Evolutionary conservation across 2,113 vertebrate genomes (phyloP).

Genomic region (Delphinus delphis): DNA sequence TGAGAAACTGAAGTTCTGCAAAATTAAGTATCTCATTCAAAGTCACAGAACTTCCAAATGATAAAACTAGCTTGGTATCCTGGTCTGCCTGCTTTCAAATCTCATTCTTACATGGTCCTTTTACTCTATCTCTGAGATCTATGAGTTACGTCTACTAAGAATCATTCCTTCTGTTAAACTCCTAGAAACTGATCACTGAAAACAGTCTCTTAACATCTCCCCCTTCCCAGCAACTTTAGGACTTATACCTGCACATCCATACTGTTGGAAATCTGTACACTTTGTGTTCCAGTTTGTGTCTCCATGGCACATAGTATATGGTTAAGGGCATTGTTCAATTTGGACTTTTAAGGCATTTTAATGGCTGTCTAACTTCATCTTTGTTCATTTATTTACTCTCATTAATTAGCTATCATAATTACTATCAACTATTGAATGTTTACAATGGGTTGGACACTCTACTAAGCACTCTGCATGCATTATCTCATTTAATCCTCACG

Average conservation of each 20-base stretch:
- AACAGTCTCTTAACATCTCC: not conserved
- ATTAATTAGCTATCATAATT: not conserved
- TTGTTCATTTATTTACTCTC: not conserved
- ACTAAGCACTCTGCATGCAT: not conserved
- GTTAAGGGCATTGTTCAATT: not conserved
- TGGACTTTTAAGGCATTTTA: not conserved
- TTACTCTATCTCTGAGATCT: not conserved
- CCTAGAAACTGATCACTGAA: not conserved
- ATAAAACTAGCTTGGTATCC: not conserved
- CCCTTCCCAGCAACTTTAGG: not conserved
- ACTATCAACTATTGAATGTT: not conserved
- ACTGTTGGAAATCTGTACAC: accelerated
- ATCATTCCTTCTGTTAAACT: not conserved
- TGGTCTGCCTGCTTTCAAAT: not conserved
- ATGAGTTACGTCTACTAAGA: not conserved
- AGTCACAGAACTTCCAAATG: not conserved
- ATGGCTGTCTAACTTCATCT: not conserved
- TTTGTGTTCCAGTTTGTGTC: not conserved
- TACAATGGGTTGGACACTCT: not conserved
- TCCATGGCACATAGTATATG: not conserved
- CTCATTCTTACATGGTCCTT: not conserved
- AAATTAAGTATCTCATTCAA: not conserved
- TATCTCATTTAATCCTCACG: not conserved
- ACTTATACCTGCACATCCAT: accelerated
- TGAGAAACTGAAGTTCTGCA: not conserved